Percentiles rank a stretch among this genome's conserved stretches.
Evolutionary conservation across 2,797 vertebrate species (phyloP).

Genomic region (Toxotes lorentzi): DNA sequence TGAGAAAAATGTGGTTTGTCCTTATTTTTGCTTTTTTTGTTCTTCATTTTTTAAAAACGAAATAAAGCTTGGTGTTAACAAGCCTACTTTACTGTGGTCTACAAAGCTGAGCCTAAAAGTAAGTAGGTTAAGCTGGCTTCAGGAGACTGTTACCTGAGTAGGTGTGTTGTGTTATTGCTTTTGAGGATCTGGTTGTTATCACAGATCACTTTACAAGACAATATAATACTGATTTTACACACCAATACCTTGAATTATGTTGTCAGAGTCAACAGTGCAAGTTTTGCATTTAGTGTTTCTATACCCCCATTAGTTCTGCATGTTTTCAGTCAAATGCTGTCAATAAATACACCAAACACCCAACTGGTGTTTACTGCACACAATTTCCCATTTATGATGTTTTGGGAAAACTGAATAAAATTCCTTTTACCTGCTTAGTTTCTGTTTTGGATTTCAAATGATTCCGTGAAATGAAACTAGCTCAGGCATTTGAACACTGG

Average conservation of each 20-base stretch:
- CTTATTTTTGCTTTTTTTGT: conserved; percentile 42
- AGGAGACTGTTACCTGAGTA: neutral
- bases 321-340: conserved; percentile 40
- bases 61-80: conserved; percentile 76
- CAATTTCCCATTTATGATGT: conserved; percentile 30
- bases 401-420: conserved; percentile 31
- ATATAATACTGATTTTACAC: neutral
- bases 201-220: neutral
- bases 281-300: conserved; percentile 3
- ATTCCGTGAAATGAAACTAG: conserved; percentile 6
- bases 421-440: conserved; percentile 1
- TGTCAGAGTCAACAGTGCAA: too few relatives aligned
- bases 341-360: conserved; percentile 48
- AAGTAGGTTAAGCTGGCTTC: neutral
- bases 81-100: conserved; percentile 40
- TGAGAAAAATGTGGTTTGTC: conserved; percentile 48
- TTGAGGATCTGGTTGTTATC: neutral
- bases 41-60: conserved; percentile 48
- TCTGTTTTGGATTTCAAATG: conserved; percentile 24
- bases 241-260: neutral
- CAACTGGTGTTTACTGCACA: conserved; percentile 28
- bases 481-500: neutral
- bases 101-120: conserved; percentile 15
- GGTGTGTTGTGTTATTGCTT: neutral
- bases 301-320: conserved; percentile 1